Evolutionary conservation across 2,113 vertebrate genomes (phyloP).

Genomic region (Siniperca knerii): DNA sequence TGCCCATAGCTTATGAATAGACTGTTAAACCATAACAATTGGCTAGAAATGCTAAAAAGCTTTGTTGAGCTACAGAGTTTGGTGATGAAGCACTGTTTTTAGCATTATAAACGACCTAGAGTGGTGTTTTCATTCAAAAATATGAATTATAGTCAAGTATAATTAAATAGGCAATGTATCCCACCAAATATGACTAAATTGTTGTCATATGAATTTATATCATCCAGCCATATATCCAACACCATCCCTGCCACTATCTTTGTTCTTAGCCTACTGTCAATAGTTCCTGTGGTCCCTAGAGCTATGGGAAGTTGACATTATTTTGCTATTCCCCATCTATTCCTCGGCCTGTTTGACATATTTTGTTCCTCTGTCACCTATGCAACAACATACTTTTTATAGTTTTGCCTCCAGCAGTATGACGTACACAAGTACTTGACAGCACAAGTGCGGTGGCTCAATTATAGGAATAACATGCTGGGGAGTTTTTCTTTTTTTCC

Average conservation of each 20-base stretch:
- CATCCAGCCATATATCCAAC: not conserved
- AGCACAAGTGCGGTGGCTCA: slow-evolving; percentile 56
- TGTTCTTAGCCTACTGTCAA: not conserved
- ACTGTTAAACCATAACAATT: not conserved
- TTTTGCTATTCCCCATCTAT: slow-evolving; percentile 39
- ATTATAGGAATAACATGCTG: slow-evolving; percentile 60
- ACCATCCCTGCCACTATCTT: not conserved
- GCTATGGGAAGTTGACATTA: slow-evolving; percentile 40
- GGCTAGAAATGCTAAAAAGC: not conserved
- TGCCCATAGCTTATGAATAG: no score
- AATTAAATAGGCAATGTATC: not conserved
- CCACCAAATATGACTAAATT: not conserved
- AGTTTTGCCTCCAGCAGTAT: slow-evolving; percentile 47
- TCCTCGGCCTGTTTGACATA: slow-evolving; percentile 35
- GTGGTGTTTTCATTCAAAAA: not conserved
- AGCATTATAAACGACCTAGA: no score
- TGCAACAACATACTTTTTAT: slow-evolving; percentile 45
- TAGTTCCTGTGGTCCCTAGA: slow-evolving; percentile 6
- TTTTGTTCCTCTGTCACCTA: slow-evolving; percentile 47
- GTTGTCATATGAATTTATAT: not conserved
- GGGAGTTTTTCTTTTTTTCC: slow-evolving; percentile 11
- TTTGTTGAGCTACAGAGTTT: not conserved
- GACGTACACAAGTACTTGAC: slow-evolving; percentile 51
- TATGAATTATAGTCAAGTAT: not conserved
- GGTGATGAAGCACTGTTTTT: not conserved